Evolutionary conservation across 2,888 invertebrate genomes (phyloP).

Genomic region (Cylindroiulus punctatus): DNA sequence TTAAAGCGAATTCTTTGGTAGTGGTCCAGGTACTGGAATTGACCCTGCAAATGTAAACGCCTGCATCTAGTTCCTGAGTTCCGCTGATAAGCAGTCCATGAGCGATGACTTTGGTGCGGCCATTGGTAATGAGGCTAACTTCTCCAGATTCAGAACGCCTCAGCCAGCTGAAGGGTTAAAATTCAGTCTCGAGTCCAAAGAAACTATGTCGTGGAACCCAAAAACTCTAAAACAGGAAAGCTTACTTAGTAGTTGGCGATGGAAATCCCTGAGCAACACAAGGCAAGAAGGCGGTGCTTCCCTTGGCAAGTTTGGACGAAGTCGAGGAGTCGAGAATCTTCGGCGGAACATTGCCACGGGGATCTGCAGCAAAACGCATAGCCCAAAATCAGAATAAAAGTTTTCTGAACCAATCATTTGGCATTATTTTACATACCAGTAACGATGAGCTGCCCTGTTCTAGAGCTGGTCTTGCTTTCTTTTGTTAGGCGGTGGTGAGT

Average conservation of each 20-base stretch:
- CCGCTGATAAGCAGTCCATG: slow-evolving; percentile 45
- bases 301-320: background rate
- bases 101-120: slow-evolving; percentile 27
- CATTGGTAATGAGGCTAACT: background rate
- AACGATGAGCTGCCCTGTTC: slow-evolving; percentile 51
- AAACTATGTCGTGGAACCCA: background rate
- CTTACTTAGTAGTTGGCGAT: slow-evolving; percentile 50
- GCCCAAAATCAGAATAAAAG: background rate
- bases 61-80: slow-evolving; percentile 5
- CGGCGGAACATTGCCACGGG: slow-evolving; percentile 50
- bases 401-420: background rate
- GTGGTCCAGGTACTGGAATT: slow-evolving; percentile 56
- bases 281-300: slow-evolving; percentile 47
- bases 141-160: background rate
- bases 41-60: slow-evolving; percentile 49
- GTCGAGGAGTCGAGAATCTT: slow-evolving; percentile 25
- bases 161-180: slow-evolving; percentile 42
- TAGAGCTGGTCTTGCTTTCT: slow-evolving; percentile 44
- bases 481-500: slow-evolving; percentile 49
- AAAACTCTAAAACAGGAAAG: background rate
- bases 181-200: background rate
- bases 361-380: slow-evolving; percentile 23
- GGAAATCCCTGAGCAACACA: slow-evolving; percentile 56
- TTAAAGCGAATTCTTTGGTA: slow-evolving; percentile 46
- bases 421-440: slow-evolving; percentile 24